Percentiles rank a stretch among this genome's conserved stretches.
Conservation (phyloP, 2,888 invertebrate species). For the Frankliniella intonsa region DNA sequence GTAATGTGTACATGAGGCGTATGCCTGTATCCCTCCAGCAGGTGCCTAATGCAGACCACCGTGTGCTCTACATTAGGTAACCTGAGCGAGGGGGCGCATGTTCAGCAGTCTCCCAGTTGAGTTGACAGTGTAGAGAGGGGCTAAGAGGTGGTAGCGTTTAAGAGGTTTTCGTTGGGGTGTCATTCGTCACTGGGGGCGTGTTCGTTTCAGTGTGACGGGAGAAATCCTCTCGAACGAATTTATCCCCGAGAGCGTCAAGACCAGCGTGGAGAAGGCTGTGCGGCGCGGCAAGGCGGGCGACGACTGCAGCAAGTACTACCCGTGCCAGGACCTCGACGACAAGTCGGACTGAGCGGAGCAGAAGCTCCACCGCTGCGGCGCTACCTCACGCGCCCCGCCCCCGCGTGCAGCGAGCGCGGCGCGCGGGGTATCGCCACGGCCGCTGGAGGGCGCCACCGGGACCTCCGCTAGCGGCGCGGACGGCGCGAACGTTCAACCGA, state of each 20-base stretch:
- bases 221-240: slow-evolving; percentile 36
- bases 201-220: slow-evolving; percentile 33
- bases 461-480: background rate
- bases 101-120: no score
- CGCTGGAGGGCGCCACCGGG: background rate
- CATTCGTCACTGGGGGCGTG: no score
- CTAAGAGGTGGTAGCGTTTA: no score
- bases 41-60: no score
- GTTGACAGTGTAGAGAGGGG: no score
- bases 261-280: slow-evolving; percentile 33
- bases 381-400: background rate
- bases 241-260: slow-evolving; percentile 33
- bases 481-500: background rate
- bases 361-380: background rate
- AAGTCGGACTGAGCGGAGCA: background rate
- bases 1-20: no score
- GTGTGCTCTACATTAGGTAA: no score
- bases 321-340: slow-evolving; percentile 18
- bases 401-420: background rate
- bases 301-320: slow-evolving; percentile 26
- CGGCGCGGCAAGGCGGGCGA: slow-evolving; percentile 7
- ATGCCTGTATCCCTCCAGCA: no score
- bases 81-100: no score
- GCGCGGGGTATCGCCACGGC: background rate
- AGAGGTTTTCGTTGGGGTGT: no score